Evolutionary conservation across 2,797 vertebrate species (phyloP), one percentile per base, ranked within the genome.

Genomic region (Scomberomorus guttatus): DNA sequence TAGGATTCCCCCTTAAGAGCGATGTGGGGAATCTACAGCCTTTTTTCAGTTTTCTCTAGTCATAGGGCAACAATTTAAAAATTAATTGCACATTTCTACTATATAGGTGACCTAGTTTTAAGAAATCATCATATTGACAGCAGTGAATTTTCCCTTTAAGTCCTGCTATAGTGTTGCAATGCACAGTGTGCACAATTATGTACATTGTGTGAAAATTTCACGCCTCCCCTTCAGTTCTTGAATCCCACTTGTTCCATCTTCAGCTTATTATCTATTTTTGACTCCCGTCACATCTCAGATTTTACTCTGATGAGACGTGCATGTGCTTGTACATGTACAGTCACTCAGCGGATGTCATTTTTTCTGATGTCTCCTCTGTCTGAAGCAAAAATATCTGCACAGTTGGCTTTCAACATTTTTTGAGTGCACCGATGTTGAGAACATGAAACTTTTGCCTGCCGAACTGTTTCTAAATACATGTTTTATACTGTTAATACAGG

Each of bases 231-330:
- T 75, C 63, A 11, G 77, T 71, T 85, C 22, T 20, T 44, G 50
- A 65, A 70, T 70, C 46, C 46, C 25, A 62, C 69, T 70, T 58
- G 58, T 80, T 71, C 73, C 62, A 67, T 68, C 73, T 62, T 29
- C 0, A 4, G 65, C 77, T 80, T 58, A 62, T 79, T 60, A 75
- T 83, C 68, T 80, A 34, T 72, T 78, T 75, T 75, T 52, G 55
- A 78, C 60, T 59, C 32, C 24, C 32, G 58, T 77, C 61, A 27
- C 51, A 63, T 24, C 0, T 34, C 17, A 14, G 18, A 52, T 39
- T 48, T 79, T 44, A 46, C 52, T 42, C 46, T 50, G 46, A 50
- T 50, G 46, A 20, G 46, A 50, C 17, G 46, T 8, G 46, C 46
- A 50, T 20, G 46, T 50, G 46, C 46, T 50, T 18, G 20, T 32